These are phyloP conservation scores for Condylostylus longicornis DNA, from an alignment of 1,140 invertebrate genomes.

Conservation along the genomic window DNA sequence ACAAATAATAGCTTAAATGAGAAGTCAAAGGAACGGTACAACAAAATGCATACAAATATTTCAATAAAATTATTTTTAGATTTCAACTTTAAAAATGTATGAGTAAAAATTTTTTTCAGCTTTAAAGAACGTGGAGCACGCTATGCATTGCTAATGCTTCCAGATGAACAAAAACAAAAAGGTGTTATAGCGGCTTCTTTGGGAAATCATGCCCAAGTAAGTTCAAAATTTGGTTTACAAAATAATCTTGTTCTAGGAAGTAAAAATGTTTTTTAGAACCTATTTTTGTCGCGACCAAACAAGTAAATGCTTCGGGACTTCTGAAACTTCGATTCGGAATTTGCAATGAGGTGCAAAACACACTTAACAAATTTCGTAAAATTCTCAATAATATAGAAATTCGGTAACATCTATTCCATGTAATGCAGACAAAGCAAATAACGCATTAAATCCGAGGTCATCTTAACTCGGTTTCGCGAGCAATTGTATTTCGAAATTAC, in stretches of 20 bases:
- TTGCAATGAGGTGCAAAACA: too few species aligned
- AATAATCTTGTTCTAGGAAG: neutral
- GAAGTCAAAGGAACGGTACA: neutral
- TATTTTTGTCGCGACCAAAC: too few species aligned
- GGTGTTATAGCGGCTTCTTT: constrained; percentile 86
- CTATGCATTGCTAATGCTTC: constrained; percentile 64
- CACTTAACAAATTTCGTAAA: too few species aligned
- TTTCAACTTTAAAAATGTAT: neutral
- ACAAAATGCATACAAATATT: neutral
- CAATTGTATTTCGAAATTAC: neutral
- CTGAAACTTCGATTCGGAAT: too few species aligned
- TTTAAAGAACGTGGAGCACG: constrained; percentile 88
- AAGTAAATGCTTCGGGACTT: too few species aligned
- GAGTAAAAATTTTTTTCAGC: constrained; percentile 35
- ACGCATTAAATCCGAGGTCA: too few species aligned
- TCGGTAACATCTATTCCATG: too few species aligned
- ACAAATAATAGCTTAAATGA: too few species aligned
- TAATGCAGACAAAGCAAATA: too few species aligned
- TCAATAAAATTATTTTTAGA: too few species aligned
- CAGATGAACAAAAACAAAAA: constrained; percentile 47
- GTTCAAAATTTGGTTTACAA: neutral
- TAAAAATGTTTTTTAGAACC: neutral
- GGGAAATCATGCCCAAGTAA: constrained; percentile 71
- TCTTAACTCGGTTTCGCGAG: neutral
- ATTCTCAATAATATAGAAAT: too few species aligned